These are phyloP conservation scores for Drosophila niveifrons DNA, from an alignment of 2,888 invertebrate species.

Conservation along the genomic window DNA sequence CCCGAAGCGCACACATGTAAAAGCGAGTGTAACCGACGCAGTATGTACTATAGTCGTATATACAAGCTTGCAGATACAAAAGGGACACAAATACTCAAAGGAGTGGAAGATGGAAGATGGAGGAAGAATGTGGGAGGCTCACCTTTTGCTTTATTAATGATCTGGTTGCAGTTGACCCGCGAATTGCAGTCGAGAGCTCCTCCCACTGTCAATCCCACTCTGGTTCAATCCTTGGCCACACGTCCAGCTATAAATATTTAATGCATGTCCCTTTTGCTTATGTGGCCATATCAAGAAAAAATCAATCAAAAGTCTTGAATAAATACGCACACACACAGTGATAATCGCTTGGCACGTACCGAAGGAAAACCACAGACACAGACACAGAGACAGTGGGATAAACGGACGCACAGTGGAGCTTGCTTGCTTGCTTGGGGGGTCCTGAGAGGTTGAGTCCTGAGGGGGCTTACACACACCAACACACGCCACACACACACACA, in stretches of 20 bases:
- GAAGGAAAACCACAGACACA: slow-evolving; percentile 42
- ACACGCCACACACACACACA: not conserved
- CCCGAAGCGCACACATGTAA: slow-evolving; percentile 69
- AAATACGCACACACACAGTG: slow-evolving; percentile 52
- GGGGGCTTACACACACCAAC: not conserved
- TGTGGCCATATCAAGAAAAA: slow-evolving; percentile 42
- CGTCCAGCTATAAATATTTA: slow-evolving; percentile 51
- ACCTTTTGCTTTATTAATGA: slow-evolving; percentile 24
- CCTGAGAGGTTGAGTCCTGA: not conserved
- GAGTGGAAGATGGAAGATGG: not conserved
- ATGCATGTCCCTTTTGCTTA: slow-evolving; percentile 49
- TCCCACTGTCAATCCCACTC: slow-evolving; percentile 1
- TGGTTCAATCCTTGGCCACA: too few species aligned
- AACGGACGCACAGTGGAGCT: not conserved
- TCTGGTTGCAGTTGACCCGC: slow-evolving; percentile 7
- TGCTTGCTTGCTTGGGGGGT: not conserved
- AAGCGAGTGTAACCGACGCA: slow-evolving; percentile 19
- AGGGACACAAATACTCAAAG: not conserved
- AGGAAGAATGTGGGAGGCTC: not conserved
- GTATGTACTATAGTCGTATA: slow-evolving; percentile 31
- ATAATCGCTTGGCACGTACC: slow-evolving; percentile 25
- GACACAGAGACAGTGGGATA: slow-evolving; percentile 46
- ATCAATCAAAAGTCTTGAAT: slow-evolving; percentile 73
- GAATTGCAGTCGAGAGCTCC: slow-evolving; percentile 18
- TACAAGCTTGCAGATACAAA: slow-evolving; percentile 40